Conservation (phyloP, 2,797 vertebrate genomes). For the Ataeniobius toweri region DNA sequence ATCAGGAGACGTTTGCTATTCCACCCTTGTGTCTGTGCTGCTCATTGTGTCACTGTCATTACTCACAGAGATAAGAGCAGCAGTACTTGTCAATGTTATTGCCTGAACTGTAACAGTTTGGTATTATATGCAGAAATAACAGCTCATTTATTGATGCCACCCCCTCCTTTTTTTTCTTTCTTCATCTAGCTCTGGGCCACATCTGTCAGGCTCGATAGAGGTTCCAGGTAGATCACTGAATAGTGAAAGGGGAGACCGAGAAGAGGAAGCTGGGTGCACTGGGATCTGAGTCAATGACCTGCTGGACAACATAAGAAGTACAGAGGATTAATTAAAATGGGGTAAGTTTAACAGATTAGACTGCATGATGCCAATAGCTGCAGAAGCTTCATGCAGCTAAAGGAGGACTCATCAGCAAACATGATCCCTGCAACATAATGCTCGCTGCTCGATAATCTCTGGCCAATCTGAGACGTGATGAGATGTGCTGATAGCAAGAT, state of each 20-base stretch:
- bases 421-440: conserved; percentile 56
- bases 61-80: conserved; percentile 9
- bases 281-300: conserved; percentile 65
- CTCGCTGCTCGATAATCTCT: conserved; percentile 42
- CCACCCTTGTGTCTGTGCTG: conserved; percentile 28
- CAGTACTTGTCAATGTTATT: neutral
- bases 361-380: conserved; percentile 33
- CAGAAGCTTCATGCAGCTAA: conserved; percentile 41
- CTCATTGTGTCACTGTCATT: conserved; percentile 7
- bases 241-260: conserved; percentile 20
- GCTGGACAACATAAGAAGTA: conserved; percentile 35
- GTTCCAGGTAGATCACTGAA: conserved; percentile 31
- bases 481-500: conserved; percentile 32
- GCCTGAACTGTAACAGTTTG: conserved; percentile 12
- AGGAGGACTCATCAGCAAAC: conserved; percentile 40
- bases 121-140: conserved; percentile 35
- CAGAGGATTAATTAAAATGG: conserved; percentile 70
- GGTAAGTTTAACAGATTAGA: conserved; percentile 66
- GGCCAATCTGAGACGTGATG: conserved; percentile 17
- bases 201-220: conserved; percentile 43
- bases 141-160: conserved; percentile 36
- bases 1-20: conserved; percentile 53
- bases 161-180: conserved; percentile 4
- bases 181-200: conserved; percentile 48
- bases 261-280: conserved; percentile 32